phyloP scores from a whole-genome alignment of 2,797 vertebrate genomes.

The Pogonophryne albipinna region DNA sequence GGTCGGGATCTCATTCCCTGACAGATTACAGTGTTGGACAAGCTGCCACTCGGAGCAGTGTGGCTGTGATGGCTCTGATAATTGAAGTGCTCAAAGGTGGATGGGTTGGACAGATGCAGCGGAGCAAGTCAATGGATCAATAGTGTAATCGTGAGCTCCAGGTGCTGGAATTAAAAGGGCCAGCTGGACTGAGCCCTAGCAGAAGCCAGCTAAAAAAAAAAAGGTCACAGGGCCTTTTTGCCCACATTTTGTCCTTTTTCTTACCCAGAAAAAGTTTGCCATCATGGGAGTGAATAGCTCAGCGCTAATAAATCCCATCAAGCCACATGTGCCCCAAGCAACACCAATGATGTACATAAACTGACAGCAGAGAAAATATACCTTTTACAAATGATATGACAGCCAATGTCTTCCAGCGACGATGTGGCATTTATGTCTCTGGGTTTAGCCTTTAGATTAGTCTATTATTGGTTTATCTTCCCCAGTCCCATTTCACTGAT shows the following conservation, averaged over 20 bases:
- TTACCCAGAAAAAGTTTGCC: constrained; percentile 34
- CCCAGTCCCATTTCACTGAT: constrained; percentile 63
- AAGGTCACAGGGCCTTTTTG: constrained; percentile 57
- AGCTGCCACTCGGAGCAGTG: constrained; percentile 80
- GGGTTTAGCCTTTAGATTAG: constrained; percentile 61
- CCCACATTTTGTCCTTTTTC: constrained; percentile 40
- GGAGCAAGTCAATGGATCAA: constrained; percentile 81
- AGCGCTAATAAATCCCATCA: constrained; percentile 49
- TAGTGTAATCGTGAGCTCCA: constrained; percentile 80
- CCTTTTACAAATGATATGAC: constrained; percentile 58
- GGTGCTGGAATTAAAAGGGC: constrained; percentile 73
- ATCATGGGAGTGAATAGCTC: constrained; percentile 47
- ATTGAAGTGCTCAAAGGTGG: constrained; percentile 84
- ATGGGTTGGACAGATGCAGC: constrained; percentile 82
- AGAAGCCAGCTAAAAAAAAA: constrained; percentile 29
- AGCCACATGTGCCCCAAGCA: constrained; percentile 41
- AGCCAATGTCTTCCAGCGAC: constrained; percentile 52
- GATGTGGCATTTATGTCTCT: constrained; percentile 61
- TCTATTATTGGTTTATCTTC: constrained; percentile 70
- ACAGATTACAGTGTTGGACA: constrained; percentile 84
- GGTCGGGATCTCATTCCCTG: constrained; percentile 78
- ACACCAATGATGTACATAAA: constrained; percentile 55
- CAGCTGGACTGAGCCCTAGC: constrained; percentile 54
- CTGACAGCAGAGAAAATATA: constrained; percentile 63
- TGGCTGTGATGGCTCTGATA: constrained; percentile 84